These are phyloP conservation scores for Channallabes apus DNA, from an alignment of 2,797 vertebrate genomes.

Conservation along the genomic window DNA sequence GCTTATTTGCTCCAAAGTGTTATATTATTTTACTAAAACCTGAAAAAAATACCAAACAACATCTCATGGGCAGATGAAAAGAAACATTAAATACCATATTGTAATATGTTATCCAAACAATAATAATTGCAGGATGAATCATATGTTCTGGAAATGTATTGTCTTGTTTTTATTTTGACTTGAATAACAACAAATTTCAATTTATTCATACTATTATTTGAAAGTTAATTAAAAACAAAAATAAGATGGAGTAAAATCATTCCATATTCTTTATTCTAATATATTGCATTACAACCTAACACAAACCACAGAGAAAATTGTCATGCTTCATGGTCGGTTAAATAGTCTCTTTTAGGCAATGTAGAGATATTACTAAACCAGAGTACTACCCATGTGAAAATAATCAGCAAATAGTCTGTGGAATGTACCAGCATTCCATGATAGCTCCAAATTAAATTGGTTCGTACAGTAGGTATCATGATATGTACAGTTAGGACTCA, in stretches of 20 bases:
- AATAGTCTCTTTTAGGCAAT: neutral
- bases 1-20: conserved; percentile 73
- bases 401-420: neutral
- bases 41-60: conserved; percentile 73
- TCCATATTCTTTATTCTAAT: neutral
- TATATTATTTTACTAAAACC: conserved; percentile 74
- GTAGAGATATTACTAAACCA: neutral
- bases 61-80: conserved; percentile 25
- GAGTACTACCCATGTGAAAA: neutral
- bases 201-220: neutral
- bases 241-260: neutral
- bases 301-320: neutral
- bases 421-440: too few species aligned
- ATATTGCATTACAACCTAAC: too few species aligned
- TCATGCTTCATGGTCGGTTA: neutral
- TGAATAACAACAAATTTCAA: neutral
- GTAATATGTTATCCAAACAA: too few species aligned
- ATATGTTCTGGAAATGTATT: too few species aligned
- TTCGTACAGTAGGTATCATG: too few species aligned
- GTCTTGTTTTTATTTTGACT: too few species aligned
- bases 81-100: too few species aligned
- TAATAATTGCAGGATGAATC: too few species aligned
- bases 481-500: too few species aligned
- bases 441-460: too few species aligned
- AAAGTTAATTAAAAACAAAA: neutral